Conservation (phyloP, 2,888 invertebrate species). For the Subacronicta megacephala region DNA sequence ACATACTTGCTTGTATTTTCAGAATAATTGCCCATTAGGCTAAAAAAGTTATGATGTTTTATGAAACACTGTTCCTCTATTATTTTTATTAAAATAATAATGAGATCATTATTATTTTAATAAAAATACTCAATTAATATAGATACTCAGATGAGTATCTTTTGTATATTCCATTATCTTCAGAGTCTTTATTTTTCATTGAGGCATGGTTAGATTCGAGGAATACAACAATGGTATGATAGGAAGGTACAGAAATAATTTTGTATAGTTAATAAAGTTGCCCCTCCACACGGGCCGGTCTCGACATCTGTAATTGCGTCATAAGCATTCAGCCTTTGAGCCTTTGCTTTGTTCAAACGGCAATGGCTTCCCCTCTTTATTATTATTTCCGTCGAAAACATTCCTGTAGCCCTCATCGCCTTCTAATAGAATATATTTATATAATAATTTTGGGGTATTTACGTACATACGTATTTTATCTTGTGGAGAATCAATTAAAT, state of each 20-base stretch:
- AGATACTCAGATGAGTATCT: too few species aligned
- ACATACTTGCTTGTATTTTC: conserved; percentile 47
- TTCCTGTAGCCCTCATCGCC: conserved; percentile 57
- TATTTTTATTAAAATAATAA: not conserved
- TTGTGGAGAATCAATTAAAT: conserved; percentile 45
- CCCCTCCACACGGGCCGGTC: conserved; percentile 49
- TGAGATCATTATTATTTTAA: too few species aligned
- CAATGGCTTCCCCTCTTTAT: conserved; percentile 69
- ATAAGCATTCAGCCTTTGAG: conserved; percentile 73
- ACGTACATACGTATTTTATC: conserved; percentile 69
- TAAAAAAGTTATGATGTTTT: conserved; percentile 30
- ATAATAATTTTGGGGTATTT: conserved; percentile 64
- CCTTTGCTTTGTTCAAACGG: conserved; percentile 74
- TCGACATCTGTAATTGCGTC: conserved; percentile 74
- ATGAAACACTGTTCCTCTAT: conserved; percentile 13
- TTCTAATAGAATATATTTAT: conserved; percentile 62
- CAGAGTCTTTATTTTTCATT: too few species aligned
- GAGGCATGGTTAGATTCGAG: too few species aligned
- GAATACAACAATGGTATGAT: not conserved
- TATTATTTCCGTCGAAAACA: conserved; percentile 77
- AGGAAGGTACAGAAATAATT: conserved; percentile 19
- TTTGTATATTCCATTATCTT: not conserved
- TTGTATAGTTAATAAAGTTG: conserved; percentile 59
- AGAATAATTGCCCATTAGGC: conserved; percentile 48
- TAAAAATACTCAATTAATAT: too few species aligned